Conservation (phyloP, 1,140 invertebrate species). For the Drosophila lacteicornis region DNA sequence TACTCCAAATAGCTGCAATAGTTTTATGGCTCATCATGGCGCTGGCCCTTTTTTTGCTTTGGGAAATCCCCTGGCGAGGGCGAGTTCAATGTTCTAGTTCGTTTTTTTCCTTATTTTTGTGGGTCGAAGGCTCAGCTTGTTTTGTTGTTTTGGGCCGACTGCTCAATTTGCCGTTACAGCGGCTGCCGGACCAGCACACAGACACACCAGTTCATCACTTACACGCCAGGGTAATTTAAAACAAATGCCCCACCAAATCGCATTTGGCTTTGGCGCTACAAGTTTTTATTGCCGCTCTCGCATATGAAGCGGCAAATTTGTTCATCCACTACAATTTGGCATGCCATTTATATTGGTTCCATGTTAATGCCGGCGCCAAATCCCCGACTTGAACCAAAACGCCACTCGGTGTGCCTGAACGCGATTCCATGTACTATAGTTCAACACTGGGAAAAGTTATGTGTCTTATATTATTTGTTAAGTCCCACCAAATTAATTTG, state of each 20-base stretch:
- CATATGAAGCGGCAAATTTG: conserved; percentile 72
- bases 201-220: conserved; percentile 68
- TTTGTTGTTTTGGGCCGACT: conserved; percentile 54
- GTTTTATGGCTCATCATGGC: conserved; percentile 68
- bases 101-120: background rate
- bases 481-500: too few species aligned
- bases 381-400: conserved; percentile 53
- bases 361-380: conserved; percentile 75
- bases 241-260: conserved; percentile 79
- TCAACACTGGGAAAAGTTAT: conserved; percentile 9
- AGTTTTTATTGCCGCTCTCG: conserved; percentile 67
- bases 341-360: conserved; percentile 82
- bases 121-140: conserved; percentile 22
- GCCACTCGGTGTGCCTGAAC: conserved; percentile 47
- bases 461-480: too few species aligned
- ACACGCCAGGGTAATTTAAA: conserved; percentile 79
- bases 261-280: conserved; percentile 62
- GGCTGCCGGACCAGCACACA: conserved; percentile 30
- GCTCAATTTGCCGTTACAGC: conserved; percentile 66
- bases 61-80: conserved; percentile 54
- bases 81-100: conserved; percentile 60
- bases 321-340: conserved; percentile 82
- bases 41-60: conserved; percentile 7
- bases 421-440: conserved; percentile 6
- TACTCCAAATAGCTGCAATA: conserved; percentile 62